A percentile compares a stretch with the other conserved stretches of the same genome.
These are phyloP conservation scores for Arremon aurantiirostris DNA, from an alignment of 2,797 vertebrate species.

Conservation along the genomic window DNA sequence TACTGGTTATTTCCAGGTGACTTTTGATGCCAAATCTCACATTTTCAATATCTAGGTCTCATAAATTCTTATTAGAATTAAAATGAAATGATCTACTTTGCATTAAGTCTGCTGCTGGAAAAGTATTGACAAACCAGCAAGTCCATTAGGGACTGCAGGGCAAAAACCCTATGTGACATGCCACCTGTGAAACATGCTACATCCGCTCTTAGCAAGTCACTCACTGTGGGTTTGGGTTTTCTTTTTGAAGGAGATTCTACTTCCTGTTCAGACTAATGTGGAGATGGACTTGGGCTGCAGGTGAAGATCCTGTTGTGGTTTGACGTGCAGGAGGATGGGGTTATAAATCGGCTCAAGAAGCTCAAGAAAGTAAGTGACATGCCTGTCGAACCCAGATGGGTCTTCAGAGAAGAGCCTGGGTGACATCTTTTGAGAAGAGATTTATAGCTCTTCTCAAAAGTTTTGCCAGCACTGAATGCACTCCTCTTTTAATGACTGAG, in stretches of 20 bases:
- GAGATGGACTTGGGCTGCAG: background rate
- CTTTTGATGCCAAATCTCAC: background rate
- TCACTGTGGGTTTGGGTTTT: background rate
- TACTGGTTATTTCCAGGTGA: background rate
- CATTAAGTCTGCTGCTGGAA: background rate
- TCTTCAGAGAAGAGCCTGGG: background rate
- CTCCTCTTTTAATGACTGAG: background rate
- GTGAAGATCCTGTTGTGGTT: background rate
- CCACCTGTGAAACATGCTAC: background rate
- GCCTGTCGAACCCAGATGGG: background rate
- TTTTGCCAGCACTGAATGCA: background rate
- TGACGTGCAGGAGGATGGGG: background rate
- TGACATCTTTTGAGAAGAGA: background rate
- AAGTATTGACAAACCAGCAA: background rate
- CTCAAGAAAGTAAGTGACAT: background rate
- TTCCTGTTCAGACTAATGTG: background rate
- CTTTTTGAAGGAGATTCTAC: background rate
- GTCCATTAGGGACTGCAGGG: background rate
- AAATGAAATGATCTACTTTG: background rate
- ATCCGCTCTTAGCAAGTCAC: background rate
- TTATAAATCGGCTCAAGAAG: background rate
- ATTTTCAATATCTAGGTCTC: background rate
- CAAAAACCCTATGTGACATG: fast-evolving
- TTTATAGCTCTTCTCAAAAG: background rate
- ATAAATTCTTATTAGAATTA: background rate